phyloP scores from a whole-genome alignment of 2,113 vertebrate species.

The Tympanuchus pallidicinctus region DNA sequence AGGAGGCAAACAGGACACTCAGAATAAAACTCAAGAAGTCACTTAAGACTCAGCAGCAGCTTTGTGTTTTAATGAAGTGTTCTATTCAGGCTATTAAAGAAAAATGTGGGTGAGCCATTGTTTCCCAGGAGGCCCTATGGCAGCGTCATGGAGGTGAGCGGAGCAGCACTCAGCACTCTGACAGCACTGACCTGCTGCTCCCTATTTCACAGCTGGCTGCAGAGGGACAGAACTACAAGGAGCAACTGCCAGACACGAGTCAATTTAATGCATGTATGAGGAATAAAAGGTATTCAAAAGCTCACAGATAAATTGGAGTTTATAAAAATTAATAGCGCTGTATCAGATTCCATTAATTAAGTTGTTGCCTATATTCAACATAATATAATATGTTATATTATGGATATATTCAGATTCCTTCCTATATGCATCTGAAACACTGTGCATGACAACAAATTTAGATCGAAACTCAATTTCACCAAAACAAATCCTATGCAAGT shows the following conservation, averaged over 20 bases:
- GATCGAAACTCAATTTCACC: not conserved
- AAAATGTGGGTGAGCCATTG: not conserved
- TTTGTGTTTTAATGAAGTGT: not conserved
- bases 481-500: not conserved
- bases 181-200: not conserved
- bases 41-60: not conserved
- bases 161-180: not conserved
- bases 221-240: not conserved
- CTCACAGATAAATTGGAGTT: not conserved
- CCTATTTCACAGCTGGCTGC: constrained; percentile 12
- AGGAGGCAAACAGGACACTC: not conserved
- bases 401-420: not conserved
- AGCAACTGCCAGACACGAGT: not conserved
- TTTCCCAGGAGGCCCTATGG: not conserved
- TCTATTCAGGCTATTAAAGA: not conserved
- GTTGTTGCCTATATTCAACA: not conserved
- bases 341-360: not conserved
- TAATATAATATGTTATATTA: too few species aligned
- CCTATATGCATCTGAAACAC: not conserved
- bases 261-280: not conserved
- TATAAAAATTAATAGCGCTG: not conserved
- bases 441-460: not conserved
- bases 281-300: not conserved
- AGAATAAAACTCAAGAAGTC: not conserved
- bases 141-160: not conserved